These are phyloP conservation scores for Drosophila repletoides DNA, from an alignment of 1,140 invertebrate genomes.

Conservation along the genomic window DNA sequence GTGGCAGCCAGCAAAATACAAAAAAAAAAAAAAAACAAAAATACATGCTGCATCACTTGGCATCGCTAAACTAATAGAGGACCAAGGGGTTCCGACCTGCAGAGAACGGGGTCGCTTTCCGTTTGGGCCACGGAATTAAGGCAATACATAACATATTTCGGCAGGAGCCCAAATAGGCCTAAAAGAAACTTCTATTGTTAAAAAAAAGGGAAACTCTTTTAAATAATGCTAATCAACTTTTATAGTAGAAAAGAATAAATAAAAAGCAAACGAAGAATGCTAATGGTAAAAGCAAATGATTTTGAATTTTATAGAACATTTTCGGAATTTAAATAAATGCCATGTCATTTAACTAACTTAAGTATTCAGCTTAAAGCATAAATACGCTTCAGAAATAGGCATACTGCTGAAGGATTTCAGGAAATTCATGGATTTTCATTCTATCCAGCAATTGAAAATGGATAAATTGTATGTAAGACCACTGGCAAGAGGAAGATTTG, in stretches of 20 bases:
- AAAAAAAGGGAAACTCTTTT: conserved; percentile 7
- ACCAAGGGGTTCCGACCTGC: conserved; percentile 33
- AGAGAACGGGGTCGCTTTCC: neutral
- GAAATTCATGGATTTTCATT: too few relatives aligned
- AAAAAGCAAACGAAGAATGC: neutral
- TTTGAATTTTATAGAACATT: too few relatives aligned
- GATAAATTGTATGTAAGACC: too few relatives aligned
- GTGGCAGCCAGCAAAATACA: neutral
- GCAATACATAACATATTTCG: conserved; percentile 12
- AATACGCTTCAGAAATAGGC: too few relatives aligned
- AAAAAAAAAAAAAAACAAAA: conserved; percentile 13
- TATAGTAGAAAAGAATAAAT: neutral
- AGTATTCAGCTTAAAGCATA: too few relatives aligned
- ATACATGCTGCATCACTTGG: conserved; percentile 23
- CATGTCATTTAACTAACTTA: too few relatives aligned
- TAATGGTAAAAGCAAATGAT: neutral
- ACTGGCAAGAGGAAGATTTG: too few relatives aligned
- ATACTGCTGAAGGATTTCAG: too few relatives aligned
- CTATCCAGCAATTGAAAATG: too few relatives aligned
- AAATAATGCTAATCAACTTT: conserved; percentile 12
- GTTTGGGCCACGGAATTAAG: conserved; percentile 26
- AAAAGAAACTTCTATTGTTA: neutral
- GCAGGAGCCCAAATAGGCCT: neutral
- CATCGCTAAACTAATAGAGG: conserved; percentile 70
- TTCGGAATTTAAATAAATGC: too few relatives aligned